Evolutionary conservation across 2,888 invertebrate species (phyloP).

Genomic region (Eupithecia subumbrata): DNA sequence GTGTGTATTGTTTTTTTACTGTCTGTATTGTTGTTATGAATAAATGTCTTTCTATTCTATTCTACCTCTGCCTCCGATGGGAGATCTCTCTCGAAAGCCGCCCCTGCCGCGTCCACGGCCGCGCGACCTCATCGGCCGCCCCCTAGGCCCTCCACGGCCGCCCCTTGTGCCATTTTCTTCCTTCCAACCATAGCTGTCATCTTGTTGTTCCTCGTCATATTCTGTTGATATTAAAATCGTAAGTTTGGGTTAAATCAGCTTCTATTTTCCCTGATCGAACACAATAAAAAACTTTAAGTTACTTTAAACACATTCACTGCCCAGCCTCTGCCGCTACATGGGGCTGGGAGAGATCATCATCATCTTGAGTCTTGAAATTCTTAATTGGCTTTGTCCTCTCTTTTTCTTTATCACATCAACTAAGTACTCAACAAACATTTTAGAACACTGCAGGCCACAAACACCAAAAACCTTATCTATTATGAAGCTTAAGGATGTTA

Average conservation of each 20-base stretch:
- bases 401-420: not conserved
- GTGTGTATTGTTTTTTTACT: no score
- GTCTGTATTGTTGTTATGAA: no score
- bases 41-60: no score
- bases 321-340: no score
- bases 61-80: constrained; percentile 36
- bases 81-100: constrained; percentile 67
- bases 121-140: constrained; percentile 44
- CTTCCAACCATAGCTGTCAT: constrained; percentile 54
- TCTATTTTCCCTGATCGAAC: not conserved
- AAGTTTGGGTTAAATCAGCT: not conserved
- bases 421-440: not conserved
- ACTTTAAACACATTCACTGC: no score
- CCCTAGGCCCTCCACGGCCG: constrained; percentile 47
- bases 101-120: constrained; percentile 52
- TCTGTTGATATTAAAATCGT: constrained; percentile 43
- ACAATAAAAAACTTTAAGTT: not conserved
- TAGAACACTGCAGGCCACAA: not conserved
- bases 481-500: not conserved
- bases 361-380: no score
- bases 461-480: not conserved
- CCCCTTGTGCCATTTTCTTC: constrained; percentile 37
- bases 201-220: constrained; percentile 63
- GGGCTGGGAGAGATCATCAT: no score
- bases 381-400: not conserved